Base-by-base conservation (phyloP, 2,888 invertebrate species). In the Icerya purchasi region DNA sequence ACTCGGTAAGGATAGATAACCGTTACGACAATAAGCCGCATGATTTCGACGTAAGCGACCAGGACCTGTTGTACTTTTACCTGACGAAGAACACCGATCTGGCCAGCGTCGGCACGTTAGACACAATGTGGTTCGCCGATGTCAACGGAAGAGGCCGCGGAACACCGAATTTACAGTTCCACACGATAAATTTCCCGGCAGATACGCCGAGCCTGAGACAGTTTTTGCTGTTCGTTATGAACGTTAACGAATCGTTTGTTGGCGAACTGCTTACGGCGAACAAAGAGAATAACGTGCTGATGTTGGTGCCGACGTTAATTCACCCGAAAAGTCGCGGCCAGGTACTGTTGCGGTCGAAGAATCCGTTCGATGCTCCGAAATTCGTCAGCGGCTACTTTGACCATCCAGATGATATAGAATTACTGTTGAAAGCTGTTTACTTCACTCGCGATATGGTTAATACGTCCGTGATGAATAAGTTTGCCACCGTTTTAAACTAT, bases 131-230 rank as follows among this genome's bases (percentile, higher is more conserved):
- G 3, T 80, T 80, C 57, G 65, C 79, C 2, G 78, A 78, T 63
- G 75, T 76, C 1, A 72, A 0, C 69, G 75, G 2, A 72, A 73
- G 3, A 3, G 50, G 50, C 1, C 55, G 59, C 18, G 57, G 61
- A 22, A 78, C 78, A 67, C 80, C 81, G 0, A 77, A 82, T 65
- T 68, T 81, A 14, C 75, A 80, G 67, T 67, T 76, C 10, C 72
- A 77, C 60, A 73, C 77, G 54, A 54, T 71, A 0, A 70, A 72
- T 8, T 72, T 75, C 50, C 69, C 74, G n/a, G n/a, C n/a, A n/a
- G n/a, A n/a, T n/a, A n/a, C n/a, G 0, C 73, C 74, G 67, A 65
- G 63, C 56, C 65, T 60, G 60, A 64, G 1, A 59, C 63, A 22
- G 53, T 57, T 52, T 62, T 63, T 61, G 54, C 57, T n/a, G n/a